phyloP scores from a whole-genome alignment of 2,888 invertebrate species.

The Trissonchulus sp. region DNA sequence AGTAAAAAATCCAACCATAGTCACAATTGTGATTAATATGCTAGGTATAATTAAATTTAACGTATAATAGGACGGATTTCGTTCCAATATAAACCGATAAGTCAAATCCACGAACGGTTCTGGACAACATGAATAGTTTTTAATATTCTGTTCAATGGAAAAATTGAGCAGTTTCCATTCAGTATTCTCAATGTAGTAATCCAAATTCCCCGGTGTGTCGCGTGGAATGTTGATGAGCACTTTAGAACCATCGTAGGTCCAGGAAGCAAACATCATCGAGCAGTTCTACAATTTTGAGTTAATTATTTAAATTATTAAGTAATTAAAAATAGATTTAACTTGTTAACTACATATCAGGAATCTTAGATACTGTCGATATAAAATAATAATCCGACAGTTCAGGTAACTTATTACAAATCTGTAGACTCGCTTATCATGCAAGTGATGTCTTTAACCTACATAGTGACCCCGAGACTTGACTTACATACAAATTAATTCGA shows the following conservation, averaged over 20 bases:
- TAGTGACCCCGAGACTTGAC: no score
- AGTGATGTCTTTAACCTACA: no score
- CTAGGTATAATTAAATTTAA: constrained; percentile 39
- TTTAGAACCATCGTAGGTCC: constrained; percentile 47
- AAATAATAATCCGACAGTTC: no score
- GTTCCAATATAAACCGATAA: constrained; percentile 48
- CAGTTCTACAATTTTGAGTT: constrained; percentile 43
- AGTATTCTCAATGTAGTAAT: constrained; percentile 47
- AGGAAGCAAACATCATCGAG: constrained; percentile 48
- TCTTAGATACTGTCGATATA: no score
- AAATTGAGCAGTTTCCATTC: constrained; percentile 49
- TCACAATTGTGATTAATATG: constrained; percentile 49
- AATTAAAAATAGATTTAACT: no score
- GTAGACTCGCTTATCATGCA: no score
- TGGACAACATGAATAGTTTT: constrained; percentile 50
- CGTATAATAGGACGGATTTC: constrained; percentile 49
- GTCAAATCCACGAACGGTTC: constrained; percentile 48
- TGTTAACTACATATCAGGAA: no score
- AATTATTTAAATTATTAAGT: neutral
- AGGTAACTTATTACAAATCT: no score
- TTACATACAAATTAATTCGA: no score
- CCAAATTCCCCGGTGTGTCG: constrained; percentile 37
- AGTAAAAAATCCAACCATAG: constrained; percentile 50
- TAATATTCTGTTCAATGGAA: constrained; percentile 42
- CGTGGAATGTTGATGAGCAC: constrained; percentile 43